These are phyloP conservation scores for Drosophila nebulosa DNA, from an alignment of 1,140 invertebrate genomes.

Conservation along the genomic window DNA sequence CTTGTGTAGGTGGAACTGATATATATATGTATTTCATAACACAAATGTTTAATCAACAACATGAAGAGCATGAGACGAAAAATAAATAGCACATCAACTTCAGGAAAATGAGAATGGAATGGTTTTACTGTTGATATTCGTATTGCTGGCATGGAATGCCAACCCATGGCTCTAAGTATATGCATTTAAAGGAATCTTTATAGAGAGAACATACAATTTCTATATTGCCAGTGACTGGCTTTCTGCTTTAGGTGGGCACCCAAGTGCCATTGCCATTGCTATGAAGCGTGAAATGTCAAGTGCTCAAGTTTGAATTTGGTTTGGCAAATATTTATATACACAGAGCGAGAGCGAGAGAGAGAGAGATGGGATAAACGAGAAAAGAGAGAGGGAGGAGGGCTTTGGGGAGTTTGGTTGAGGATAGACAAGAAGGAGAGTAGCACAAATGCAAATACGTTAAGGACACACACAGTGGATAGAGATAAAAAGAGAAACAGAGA, in stretches of 20 bases:
- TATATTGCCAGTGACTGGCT: conserved; percentile 11
- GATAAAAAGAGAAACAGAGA: conserved; percentile 27
- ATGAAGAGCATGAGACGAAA: conserved; percentile 27
- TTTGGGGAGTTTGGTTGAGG: no score
- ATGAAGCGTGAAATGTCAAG: conserved; percentile 74
- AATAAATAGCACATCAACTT: conserved; percentile 64
- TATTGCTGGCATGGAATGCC: neutral
- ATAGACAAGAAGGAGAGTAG: conserved; percentile 20
- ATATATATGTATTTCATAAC: conserved; percentile 61
- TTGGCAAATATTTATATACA: conserved; percentile 40
- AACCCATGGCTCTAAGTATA: no score
- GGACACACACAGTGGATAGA: conserved; percentile 6
- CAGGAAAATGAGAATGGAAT: conserved; percentile 11
- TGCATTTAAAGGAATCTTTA: conserved; percentile 32
- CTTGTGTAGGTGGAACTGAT: no score
- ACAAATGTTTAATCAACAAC: conserved; percentile 75
- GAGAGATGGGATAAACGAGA: neutral
- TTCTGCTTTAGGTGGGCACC: conserved; percentile 38
- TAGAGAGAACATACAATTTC: neutral
- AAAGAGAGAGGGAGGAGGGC: neutral
- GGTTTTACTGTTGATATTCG: neutral
- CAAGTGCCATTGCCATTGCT: conserved; percentile 35
- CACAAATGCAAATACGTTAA: conserved; percentile 35
- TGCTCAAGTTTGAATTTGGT: conserved; percentile 66
- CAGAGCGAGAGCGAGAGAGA: neutral